Evolutionary conservation across 2,888 invertebrate genomes (phyloP).

Genomic region (Thereva nobilitata): DNA sequence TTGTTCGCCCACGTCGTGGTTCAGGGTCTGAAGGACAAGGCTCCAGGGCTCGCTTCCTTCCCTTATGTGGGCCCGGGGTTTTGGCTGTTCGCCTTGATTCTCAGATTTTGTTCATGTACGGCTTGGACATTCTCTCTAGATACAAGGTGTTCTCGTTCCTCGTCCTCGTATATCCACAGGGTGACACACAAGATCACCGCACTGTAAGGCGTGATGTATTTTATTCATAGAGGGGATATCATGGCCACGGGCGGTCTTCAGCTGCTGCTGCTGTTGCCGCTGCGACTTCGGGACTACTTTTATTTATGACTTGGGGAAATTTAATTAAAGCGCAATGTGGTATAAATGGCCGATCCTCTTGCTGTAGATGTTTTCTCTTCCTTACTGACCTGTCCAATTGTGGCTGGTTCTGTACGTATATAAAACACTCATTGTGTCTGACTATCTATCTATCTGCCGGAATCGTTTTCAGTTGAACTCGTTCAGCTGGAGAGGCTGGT

Average conservation of each 20-base stretch:
- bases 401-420: neutral
- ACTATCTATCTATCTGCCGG: too few species aligned
- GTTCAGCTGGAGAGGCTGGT: too few species aligned
- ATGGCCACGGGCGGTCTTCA: slow-evolving; percentile 18
- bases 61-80: too few species aligned
- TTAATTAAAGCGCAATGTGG: slow-evolving; percentile 37
- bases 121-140: neutral
- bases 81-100: too few species aligned
- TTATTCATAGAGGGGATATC: slow-evolving; percentile 12
- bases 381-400: slow-evolving; percentile 23
- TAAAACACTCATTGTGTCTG: too few species aligned
- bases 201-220: slow-evolving; percentile 1
- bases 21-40: slow-evolving; percentile 3
- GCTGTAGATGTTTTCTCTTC: slow-evolving; percentile 2
- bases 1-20: neutral
- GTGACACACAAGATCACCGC: too few species aligned
- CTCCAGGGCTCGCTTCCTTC: too few species aligned
- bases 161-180: too few species aligned
- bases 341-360: slow-evolving; percentile 28
- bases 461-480: too few species aligned
- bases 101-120: too few species aligned
- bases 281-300: slow-evolving; percentile 3
- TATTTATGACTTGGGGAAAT: slow-evolving; percentile 37
- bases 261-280: neutral
- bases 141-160: neutral